These are phyloP conservation scores for Odiellus spinosus DNA, from an alignment of 2,888 invertebrate species.

Conservation along the genomic window DNA sequence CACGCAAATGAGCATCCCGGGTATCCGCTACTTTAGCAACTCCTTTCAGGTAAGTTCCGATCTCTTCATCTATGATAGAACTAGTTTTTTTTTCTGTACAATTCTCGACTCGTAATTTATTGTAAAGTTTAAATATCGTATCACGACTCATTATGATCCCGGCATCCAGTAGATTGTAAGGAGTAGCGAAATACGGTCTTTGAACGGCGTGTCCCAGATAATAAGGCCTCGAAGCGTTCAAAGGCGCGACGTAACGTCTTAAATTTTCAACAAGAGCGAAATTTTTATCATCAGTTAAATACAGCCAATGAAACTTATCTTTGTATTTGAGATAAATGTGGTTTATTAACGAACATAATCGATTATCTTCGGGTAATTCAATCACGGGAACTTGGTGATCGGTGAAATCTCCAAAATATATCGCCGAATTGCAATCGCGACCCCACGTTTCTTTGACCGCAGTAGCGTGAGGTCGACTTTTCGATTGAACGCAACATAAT, in stretches of 20 bases:
- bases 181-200: slow-evolving; percentile 16
- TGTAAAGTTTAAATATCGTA: slow-evolving; percentile 10
- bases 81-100: slow-evolving; percentile 5
- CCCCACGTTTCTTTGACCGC: slow-evolving; percentile 22
- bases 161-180: slow-evolving; percentile 21
- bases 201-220: slow-evolving; percentile 22
- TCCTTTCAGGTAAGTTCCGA: slow-evolving; percentile 19
- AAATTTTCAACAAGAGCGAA: slow-evolving; percentile 22
- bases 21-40: slow-evolving; percentile 21
- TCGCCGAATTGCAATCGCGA: slow-evolving; percentile 20
- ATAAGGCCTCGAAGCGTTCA: slow-evolving; percentile 16
- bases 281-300: slow-evolving; percentile 21
- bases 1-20: slow-evolving; percentile 18
- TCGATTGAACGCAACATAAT: slow-evolving; percentile 20
- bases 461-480: slow-evolving; percentile 15
- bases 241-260: slow-evolving; percentile 20
- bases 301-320: slow-evolving; percentile 20
- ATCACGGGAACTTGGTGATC: slow-evolving; percentile 19
- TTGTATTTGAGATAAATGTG: slow-evolving; percentile 14
- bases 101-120: slow-evolving; percentile 8
- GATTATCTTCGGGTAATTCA: slow-evolving; percentile 18
- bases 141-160: slow-evolving; percentile 21
- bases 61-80: slow-evolving; percentile 18
- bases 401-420: slow-evolving; percentile 19
- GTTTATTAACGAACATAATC: slow-evolving; percentile 19